Evolutionary conservation across 2,888 invertebrate genomes (phyloP).

Genomic region (Conus canariensis): DNA sequence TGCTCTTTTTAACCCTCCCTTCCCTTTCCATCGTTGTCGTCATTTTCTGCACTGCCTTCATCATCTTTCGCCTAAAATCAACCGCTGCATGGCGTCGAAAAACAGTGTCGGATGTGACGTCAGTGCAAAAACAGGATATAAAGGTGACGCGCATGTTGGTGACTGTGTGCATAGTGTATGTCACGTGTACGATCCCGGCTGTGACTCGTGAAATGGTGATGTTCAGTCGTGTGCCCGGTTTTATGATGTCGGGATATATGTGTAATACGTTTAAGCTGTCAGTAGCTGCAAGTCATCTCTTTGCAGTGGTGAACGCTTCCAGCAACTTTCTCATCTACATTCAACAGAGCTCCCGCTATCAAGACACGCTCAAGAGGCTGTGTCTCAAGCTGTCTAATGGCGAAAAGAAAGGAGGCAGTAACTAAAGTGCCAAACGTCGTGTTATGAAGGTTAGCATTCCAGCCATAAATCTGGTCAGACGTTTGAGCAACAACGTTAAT

Average conservation of each 20-base stretch:
- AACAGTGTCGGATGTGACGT: not conserved
- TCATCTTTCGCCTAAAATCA: not conserved
- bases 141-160: conserved; percentile 38
- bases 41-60: conserved; percentile 7
- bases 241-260: not conserved
- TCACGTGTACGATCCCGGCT: not conserved
- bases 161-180: not conserved
- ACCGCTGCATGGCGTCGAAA: not conserved
- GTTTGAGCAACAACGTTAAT: too few relatives aligned
- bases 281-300: not conserved
- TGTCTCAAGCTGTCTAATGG: not conserved
- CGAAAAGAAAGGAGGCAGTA: too few relatives aligned
- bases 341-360: conserved; percentile 11
- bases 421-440: too few relatives aligned
- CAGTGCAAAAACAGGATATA: conserved; percentile 33
- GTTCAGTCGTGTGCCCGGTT: not conserved
- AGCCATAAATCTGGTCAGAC: too few relatives aligned
- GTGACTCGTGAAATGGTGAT: not conserved
- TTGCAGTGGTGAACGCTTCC: conserved; percentile 19
- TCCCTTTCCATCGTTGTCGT: conserved; percentile 8
- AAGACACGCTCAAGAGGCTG: not conserved
- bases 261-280: conserved; percentile 15
- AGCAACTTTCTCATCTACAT: conserved; percentile 13
- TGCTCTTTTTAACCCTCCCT: not conserved
- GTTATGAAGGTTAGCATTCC: too few relatives aligned